A percentile compares a stretch with the other conserved stretches of the same genome.
phyloP scores from a whole-genome alignment of 2,797 vertebrate genomes.

The Scomberomorus guttatus region DNA sequence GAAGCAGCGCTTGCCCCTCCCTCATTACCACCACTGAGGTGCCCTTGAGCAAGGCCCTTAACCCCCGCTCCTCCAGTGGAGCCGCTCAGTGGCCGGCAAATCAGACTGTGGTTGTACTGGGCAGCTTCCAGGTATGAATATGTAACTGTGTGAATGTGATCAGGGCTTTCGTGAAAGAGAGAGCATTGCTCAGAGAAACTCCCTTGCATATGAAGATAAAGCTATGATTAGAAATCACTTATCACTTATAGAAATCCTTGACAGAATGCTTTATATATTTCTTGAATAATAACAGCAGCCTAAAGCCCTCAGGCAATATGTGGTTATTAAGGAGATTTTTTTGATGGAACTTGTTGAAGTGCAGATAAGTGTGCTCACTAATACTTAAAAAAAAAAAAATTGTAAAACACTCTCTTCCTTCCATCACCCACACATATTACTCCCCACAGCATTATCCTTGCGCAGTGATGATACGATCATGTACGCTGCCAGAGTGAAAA shows the following conservation, averaged over 20 bases:
- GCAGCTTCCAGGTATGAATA: too few relatives aligned
- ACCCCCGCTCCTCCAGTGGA: too few relatives aligned
- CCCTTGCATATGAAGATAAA: neutral
- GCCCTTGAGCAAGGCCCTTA: too few relatives aligned
- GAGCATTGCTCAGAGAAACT: too few relatives aligned
- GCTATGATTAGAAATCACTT: neutral
- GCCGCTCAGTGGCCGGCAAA: too few relatives aligned
- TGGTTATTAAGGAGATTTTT: constrained; percentile 17
- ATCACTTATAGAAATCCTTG: constrained; percentile 24
- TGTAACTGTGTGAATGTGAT: too few relatives aligned
- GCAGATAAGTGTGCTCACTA: constrained; percentile 29
- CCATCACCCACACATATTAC: constrained; percentile 45
- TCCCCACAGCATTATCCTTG: constrained; percentile 35
- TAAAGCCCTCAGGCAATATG: constrained; percentile 26
- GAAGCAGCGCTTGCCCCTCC: too few relatives aligned
- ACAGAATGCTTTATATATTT: constrained; percentile 21
- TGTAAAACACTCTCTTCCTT: constrained; percentile 19
- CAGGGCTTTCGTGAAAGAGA: too few relatives aligned
- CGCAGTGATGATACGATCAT: constrained; percentile 42
- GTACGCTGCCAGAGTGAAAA: constrained; percentile 7
- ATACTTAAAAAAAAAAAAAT: neutral
- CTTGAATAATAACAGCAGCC: constrained; percentile 13
- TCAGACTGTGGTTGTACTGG: too few relatives aligned
- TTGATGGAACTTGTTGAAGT: constrained; percentile 38
- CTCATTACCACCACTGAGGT: too few relatives aligned